Conservation (phyloP, 2,113 vertebrate genomes). For the Antennarius striatus region DNA sequence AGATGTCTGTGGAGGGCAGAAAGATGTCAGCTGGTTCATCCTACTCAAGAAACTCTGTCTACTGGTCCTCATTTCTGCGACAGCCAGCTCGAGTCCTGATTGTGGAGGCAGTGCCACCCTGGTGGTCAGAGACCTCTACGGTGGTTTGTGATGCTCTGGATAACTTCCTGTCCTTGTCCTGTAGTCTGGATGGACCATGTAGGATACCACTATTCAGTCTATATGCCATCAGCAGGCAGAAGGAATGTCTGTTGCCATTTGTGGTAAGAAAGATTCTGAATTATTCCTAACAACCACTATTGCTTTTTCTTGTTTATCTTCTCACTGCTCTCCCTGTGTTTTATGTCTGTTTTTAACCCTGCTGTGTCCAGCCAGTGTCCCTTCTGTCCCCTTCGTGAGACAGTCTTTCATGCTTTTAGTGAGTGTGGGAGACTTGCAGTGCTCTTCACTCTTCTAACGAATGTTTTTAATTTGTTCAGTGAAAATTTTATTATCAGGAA, state of each 20-base stretch:
- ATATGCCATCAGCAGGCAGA: conserved; percentile 85
- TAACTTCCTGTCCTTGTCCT: conserved; percentile 85
- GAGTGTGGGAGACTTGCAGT: too few relatives aligned
- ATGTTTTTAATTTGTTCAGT: too few relatives aligned
- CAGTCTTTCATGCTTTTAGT: too few relatives aligned
- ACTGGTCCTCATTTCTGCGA: conserved; percentile 62
- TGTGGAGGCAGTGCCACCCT: conserved; percentile 82
- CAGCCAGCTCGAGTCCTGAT: conserved; percentile 85
- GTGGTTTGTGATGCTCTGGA: conserved; percentile 88
- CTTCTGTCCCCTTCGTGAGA: too few relatives aligned
- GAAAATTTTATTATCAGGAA: too few relatives aligned
- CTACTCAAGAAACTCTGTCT: conserved; percentile 36
- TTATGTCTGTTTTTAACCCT: too few relatives aligned
- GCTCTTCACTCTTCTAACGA: too few relatives aligned
- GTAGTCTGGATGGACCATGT: conserved; percentile 83
- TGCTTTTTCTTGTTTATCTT: neutral
- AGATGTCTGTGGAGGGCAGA: conserved; percentile 67
- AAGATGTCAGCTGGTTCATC: conserved; percentile 51
- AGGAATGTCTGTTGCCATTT: conserved; percentile 92
- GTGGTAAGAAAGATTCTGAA: conserved; percentile 70
- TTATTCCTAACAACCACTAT: neutral
- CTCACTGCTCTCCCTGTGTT: neutral
- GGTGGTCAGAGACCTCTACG: conserved; percentile 81
- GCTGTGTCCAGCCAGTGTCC: too few relatives aligned
- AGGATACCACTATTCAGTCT: conserved; percentile 88